Base-by-base conservation (phyloP, 2,888 invertebrate genomes). In the Volucella inanis region DNA sequence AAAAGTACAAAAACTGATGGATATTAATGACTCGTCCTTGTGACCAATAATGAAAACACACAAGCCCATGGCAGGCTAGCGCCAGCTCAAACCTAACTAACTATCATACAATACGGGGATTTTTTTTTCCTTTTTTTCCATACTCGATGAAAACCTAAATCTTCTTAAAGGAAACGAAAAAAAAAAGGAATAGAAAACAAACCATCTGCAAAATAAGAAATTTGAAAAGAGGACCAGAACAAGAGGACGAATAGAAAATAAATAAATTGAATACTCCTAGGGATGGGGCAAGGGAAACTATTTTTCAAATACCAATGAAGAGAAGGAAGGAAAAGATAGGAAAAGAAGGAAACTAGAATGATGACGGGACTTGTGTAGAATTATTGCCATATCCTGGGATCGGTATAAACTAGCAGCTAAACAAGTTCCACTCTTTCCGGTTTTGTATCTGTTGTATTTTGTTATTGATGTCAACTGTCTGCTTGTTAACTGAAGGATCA, bases 21-120 rank as follows among this genome's bases (percentile, higher is more conserved):
- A 76, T 85, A 85, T 85, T 85, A 85, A 85, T 85, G 84, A 85
- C 81, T 85, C 39, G 70, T 85, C 67, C 76, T 49, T 52, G 74
- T 45, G 39, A 72, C 41, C 71, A 54, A 80, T 62, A 68, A 75
- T 55, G 67, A 12, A 61, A 49, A 65, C 39, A 54, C 45, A 57
- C 47, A 45, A 64, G 47, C 41, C 52, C 31, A 57, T 39, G 14
- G 31, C 10, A 59, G 2, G 18, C 15, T 10, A 15, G 47, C 45
- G 11, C 61, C 31, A 31, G 31, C 6, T 6, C 31, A 4, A 31
- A 31, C 31, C 31, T 52, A 75, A n/a, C 74, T 41, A 45, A 68
- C 67, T 62, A n/a, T n/a, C n/a, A n/a, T n/a, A 22, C 18, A 47
- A 70, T 43, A 45, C 55, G 62, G 18, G 15, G 47, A 70, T 55